A percentile compares a stretch with the other conserved stretches of the same genome.
phyloP scores from a whole-genome alignment of 2,113 vertebrate genomes.

The Heloderma charlesbogerti region DNA sequence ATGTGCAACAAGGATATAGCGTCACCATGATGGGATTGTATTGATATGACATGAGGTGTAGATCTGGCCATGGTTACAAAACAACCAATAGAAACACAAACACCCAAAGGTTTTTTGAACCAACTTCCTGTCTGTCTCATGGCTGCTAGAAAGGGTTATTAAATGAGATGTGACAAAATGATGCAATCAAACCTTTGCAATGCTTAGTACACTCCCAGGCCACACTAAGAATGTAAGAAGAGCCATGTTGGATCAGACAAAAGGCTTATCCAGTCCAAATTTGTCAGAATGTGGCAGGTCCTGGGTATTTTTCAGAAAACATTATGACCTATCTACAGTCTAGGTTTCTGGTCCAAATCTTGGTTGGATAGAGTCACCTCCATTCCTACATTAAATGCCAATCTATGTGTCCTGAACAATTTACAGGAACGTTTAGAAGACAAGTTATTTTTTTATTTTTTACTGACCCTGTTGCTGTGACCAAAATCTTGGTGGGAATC shows the following conservation, averaged over 20 bases:
- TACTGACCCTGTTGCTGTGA: neutral
- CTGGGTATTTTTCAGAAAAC: neutral
- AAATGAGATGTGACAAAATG: neutral
- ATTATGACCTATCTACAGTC: neutral
- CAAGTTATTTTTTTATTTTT: neutral
- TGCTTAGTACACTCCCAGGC: neutral
- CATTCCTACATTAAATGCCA: too few species aligned
- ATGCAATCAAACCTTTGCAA: neutral
- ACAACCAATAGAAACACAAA: neutral
- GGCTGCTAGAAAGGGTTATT: neutral
- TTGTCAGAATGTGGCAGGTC: neutral
- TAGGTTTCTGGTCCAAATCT: neutral
- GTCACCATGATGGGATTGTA: too few species aligned
- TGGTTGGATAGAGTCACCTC: neutral
- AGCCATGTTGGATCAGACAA: too few species aligned
- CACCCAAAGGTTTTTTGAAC: neutral
- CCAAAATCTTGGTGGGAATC: neutral
- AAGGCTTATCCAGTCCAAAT: neutral
- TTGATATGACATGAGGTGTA: too few species aligned
- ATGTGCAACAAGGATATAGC: too few species aligned
- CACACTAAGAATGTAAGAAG: neutral
- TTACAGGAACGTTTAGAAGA: neutral
- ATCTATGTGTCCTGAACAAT: neutral
- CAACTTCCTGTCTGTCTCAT: neutral
- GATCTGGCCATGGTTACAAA: neutral